These are phyloP conservation scores for Agonopterix arenella DNA, from an alignment of 2,888 invertebrate genomes.

Conservation along the genomic window DNA sequence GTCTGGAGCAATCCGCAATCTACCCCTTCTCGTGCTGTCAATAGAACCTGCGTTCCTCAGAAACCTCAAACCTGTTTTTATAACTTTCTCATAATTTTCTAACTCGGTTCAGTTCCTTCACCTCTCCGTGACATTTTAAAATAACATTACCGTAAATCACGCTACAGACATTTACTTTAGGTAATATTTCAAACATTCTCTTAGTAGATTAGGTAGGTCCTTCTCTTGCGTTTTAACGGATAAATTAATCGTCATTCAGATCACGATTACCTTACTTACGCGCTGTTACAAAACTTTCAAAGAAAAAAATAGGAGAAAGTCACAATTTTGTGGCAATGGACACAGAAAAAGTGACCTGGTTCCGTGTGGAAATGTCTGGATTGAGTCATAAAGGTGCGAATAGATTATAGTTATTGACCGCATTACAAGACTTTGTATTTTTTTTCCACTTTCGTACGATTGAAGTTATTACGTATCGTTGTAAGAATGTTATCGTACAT, in stretches of 20 bases:
- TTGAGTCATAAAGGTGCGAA: slow-evolving; percentile 5
- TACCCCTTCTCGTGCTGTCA: neutral
- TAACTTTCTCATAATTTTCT: slow-evolving; percentile 7
- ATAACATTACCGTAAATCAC: slow-evolving; percentile 5
- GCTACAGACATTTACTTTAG: slow-evolving; percentile 11
- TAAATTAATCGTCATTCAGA: slow-evolving; percentile 37
- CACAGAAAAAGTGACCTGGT: slow-evolving; percentile 10
- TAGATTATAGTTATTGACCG: too few relatives aligned
- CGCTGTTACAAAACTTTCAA: slow-evolving; percentile 41
- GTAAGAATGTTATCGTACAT: too few relatives aligned
- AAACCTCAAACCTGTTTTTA: neutral
- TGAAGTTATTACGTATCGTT: too few relatives aligned
- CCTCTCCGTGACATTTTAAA: slow-evolving; percentile 3
- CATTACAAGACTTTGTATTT: too few relatives aligned
- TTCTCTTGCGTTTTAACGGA: slow-evolving; percentile 16
- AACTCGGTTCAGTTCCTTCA: slow-evolving; percentile 4
- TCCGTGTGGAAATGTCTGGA: slow-evolving; percentile 10
- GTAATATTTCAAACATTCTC: slow-evolving; percentile 25
- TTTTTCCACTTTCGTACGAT: too few relatives aligned
- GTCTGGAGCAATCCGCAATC: too few relatives aligned
- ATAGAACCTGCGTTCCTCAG: neutral
- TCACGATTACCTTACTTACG: slow-evolving; percentile 53
- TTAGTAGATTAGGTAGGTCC: slow-evolving; percentile 22
- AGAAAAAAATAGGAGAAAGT: slow-evolving; percentile 50
- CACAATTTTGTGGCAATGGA: slow-evolving; percentile 2